Percentiles rank a stretch among this genome's conserved stretches.
phyloP scores from a whole-genome alignment of 2,888 invertebrate genomes.

The Sabellastarte sp. region DNA sequence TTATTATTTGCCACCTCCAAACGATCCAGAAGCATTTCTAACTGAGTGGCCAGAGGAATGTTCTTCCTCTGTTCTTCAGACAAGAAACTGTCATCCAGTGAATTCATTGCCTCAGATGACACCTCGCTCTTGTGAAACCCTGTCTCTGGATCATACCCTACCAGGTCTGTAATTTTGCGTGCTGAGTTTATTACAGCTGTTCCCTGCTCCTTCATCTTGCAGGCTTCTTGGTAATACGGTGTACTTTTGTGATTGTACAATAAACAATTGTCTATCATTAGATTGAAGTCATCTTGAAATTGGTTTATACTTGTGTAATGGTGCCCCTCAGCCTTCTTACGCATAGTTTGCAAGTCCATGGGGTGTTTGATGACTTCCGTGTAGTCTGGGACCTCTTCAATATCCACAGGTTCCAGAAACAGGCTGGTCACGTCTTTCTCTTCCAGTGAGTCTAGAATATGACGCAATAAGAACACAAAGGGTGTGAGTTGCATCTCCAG shows the following conservation, averaged over 20 bases:
- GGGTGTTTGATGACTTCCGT: constrained; percentile 78
- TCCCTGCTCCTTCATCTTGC: constrained; percentile 80
- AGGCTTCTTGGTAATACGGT: constrained; percentile 86
- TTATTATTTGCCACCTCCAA: too few species aligned
- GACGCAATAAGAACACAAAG: constrained; percentile 74
- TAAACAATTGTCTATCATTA: constrained; percentile 95
- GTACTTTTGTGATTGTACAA: constrained; percentile 94
- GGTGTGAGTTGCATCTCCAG: constrained; percentile 77
- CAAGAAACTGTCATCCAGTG: constrained; percentile 57
- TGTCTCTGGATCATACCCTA: constrained; percentile 64
- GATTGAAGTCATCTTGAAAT: constrained; percentile 84
- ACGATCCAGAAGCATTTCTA: constrained; percentile 65
- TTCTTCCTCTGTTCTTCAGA: constrained; percentile 46
- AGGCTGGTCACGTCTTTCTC: constrained; percentile 81
- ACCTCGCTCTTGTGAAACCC: constrained; percentile 43
- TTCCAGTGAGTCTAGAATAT: constrained; percentile 75
- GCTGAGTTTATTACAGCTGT: constrained; percentile 72
- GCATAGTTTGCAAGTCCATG: constrained; percentile 89
- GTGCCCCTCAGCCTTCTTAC: constrained; percentile 61
- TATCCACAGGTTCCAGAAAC: constrained; percentile 89
- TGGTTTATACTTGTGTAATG: constrained; percentile 67
- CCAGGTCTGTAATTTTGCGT: constrained; percentile 70
- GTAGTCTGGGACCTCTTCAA: constrained; percentile 80
- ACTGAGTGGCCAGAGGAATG: constrained; percentile 58
- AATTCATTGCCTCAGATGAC: too few species aligned